Conservation (phyloP, 2,888 invertebrate genomes). For the Spisula subtruncata region DNA sequence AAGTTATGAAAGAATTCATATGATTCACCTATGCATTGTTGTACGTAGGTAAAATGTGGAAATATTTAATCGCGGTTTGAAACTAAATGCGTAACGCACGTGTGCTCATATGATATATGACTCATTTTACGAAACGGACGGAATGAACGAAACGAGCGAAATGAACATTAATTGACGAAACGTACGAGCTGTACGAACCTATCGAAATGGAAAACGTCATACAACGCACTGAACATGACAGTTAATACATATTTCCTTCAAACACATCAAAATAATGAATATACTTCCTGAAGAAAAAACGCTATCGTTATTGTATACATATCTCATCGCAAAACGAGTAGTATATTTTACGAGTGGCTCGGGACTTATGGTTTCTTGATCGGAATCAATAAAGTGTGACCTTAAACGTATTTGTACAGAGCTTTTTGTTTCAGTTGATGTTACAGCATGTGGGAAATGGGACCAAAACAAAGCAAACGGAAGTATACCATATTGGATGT, state of each 20-base stretch:
- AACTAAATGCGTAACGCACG: not conserved
- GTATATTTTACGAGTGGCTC: not conserved
- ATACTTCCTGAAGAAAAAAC: not conserved
- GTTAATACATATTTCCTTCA: not conserved
- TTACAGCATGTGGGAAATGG: no score
- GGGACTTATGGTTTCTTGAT: not conserved
- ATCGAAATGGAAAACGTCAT: not conserved
- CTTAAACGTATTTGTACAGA: not conserved
- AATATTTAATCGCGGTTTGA: not conserved
- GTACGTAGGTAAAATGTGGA: not conserved
- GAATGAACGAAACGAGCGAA: not conserved
- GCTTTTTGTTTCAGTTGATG: not conserved
- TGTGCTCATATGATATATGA: not conserved
- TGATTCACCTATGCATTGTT: constrained; percentile 6
- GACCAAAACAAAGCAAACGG: no score
- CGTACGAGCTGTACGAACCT: not conserved
- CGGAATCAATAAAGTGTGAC: not conserved
- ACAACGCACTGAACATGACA: no score
- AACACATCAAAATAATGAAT: constrained; percentile 4
- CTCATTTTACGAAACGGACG: not conserved
- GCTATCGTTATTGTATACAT: not conserved
- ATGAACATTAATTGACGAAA: not conserved
- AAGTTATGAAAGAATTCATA: not conserved
- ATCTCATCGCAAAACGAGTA: constrained; percentile 5
- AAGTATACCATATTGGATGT: no score